phyloP scores from a whole-genome alignment of 1,140 invertebrate genomes.

The Orchestia grillus region DNA sequence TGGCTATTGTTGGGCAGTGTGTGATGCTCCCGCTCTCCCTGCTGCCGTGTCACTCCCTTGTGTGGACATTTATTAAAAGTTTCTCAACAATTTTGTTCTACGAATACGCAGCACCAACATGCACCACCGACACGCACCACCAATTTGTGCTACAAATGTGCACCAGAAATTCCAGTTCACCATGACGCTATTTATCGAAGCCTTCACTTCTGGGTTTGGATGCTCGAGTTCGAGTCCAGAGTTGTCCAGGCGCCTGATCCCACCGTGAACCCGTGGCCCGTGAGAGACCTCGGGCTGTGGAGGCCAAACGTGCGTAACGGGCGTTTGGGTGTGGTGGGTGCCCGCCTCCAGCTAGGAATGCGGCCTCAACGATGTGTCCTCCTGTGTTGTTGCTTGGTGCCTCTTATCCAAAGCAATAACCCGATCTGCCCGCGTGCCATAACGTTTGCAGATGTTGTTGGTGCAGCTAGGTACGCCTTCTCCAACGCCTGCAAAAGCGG shows the following conservation, averaged over 20 bases:
- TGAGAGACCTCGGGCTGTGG: background rate
- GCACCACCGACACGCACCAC: too few species aligned
- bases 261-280: background rate
- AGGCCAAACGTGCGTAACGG: background rate
- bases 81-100: too few species aligned
- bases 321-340: background rate
- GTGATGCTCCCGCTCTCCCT: too few species aligned
- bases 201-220: background rate
- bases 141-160: background rate
- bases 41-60: too few species aligned
- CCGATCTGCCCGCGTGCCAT: too few species aligned
- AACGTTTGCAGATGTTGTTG: background rate
- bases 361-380: background rate
- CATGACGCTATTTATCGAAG: background rate
- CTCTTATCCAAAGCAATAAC: too few species aligned
- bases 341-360: background rate
- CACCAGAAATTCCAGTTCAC: background rate
- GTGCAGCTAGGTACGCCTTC: background rate
- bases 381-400: too few species aligned
- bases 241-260: background rate
- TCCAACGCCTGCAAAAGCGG: too few species aligned
- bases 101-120: too few species aligned
- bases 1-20: too few species aligned
- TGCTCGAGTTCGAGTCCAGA: background rate
- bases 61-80: too few species aligned